Evolutionary conservation across 2,888 invertebrate species (phyloP).

Genomic region (Cheilosia soror): DNA sequence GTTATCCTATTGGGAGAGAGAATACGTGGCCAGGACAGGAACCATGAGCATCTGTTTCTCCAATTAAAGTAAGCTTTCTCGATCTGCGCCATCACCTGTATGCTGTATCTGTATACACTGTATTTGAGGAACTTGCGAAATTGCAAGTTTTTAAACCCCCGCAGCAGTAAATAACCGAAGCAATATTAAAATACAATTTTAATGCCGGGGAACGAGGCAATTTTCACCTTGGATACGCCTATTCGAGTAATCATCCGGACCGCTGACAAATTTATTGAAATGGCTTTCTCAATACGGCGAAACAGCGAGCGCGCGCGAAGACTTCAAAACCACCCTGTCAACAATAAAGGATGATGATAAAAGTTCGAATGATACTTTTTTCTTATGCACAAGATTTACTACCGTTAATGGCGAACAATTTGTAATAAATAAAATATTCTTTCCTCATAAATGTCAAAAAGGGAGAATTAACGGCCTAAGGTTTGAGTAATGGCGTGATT

Average conservation of each 20-base stretch:
- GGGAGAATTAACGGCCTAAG: constrained; percentile 61
- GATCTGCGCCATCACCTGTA: constrained; percentile 26
- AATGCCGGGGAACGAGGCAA: constrained; percentile 69
- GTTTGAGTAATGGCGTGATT: constrained; percentile 68
- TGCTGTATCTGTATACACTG: too few relatives aligned
- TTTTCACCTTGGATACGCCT: constrained; percentile 74
- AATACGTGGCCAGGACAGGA: not conserved
- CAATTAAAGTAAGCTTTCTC: constrained; percentile 47
- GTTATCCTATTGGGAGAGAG: constrained; percentile 18
- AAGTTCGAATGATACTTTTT: constrained; percentile 67
- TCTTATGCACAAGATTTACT: constrained; percentile 61
- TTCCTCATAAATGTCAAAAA: constrained; percentile 75
- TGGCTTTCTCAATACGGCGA: constrained; percentile 69
- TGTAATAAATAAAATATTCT: constrained; percentile 76
- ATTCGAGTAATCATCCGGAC: constrained; percentile 68
- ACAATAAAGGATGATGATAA: constrained; percentile 73
- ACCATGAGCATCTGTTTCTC: constrained; percentile 51
- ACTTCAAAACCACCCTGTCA: constrained; percentile 66
- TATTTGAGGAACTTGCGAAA: constrained; percentile 15
- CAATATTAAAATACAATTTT: constrained; percentile 74
- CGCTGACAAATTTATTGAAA: constrained; percentile 74
- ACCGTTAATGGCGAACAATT: constrained; percentile 74
- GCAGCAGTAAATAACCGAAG: constrained; percentile 59
- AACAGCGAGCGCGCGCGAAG: constrained; percentile 17
- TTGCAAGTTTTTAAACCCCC: constrained; percentile 44